These are phyloP conservation scores for Ennomos erosarius DNA, from an alignment of 2,888 invertebrate genomes.

Conservation along the genomic window DNA sequence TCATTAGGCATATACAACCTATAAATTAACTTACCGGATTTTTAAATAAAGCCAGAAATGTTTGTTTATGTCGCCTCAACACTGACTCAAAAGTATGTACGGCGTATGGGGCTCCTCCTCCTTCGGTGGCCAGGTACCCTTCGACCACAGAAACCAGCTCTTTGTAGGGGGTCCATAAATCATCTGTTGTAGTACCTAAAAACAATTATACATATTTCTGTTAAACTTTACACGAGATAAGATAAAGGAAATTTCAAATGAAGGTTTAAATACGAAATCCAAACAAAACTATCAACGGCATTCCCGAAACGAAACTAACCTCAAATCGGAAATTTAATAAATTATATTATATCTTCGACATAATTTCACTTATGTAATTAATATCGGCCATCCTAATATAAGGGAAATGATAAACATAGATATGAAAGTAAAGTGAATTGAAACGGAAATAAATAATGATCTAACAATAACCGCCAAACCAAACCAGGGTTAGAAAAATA, in stretches of 20 bases:
- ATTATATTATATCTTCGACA: no score
- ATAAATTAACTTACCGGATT: slow-evolving; percentile 89
- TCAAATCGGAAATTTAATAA: no score
- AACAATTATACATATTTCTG: not conserved
- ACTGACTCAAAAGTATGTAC: slow-evolving; percentile 89
- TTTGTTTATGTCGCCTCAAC: slow-evolving; percentile 92
- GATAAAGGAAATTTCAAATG: no score
- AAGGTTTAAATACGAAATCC: no score
- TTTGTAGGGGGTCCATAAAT: slow-evolving; percentile 94
- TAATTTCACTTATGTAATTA: no score
- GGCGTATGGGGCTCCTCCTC: slow-evolving; percentile 84
- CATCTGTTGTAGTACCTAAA: slow-evolving; percentile 85
- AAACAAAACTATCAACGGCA: no score
- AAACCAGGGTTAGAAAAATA: slow-evolving; percentile 13
- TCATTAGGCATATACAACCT: no score
- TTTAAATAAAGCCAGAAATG: slow-evolving; percentile 92
- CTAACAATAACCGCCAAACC: slow-evolving; percentile 40
- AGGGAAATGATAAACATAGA: no score
- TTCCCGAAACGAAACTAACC: no score
- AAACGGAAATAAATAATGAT: not conserved
- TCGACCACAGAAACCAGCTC: slow-evolving; percentile 90
- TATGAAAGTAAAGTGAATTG: no score
- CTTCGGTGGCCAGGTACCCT: slow-evolving; percentile 86
- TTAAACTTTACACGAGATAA: no score
- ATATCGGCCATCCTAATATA: no score